Conservation (phyloP, 2,113 vertebrate species). For the Lucifuga dentata region DNA sequence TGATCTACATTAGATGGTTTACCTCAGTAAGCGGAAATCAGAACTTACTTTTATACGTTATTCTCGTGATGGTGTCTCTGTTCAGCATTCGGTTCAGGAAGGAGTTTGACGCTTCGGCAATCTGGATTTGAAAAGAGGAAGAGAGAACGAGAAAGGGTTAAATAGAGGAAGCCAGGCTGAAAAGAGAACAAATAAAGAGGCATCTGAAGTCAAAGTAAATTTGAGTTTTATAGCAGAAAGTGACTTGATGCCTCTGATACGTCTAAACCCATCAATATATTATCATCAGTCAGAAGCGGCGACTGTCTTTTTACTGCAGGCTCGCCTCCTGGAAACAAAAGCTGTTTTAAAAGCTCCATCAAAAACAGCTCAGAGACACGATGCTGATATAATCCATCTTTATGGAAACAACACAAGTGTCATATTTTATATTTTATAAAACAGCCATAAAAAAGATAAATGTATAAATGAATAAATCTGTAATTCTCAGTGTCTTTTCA, state of each 20-base stretch:
- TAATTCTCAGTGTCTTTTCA: too few species aligned
- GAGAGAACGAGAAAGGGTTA: neutral
- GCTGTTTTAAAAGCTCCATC: constrained; percentile 37
- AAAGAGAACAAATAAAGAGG: too few species aligned
- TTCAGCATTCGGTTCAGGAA: constrained; percentile 99
- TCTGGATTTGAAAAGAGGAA: constrained; percentile 78
- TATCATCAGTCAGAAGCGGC: constrained; percentile 28
- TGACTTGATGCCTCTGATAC: constrained; percentile 17
- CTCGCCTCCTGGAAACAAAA: constrained; percentile 54
- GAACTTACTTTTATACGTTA: constrained; percentile 99
- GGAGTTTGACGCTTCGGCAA: constrained; percentile 96
- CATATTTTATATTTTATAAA: too few species aligned
- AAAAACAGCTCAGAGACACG: constrained; percentile 34
- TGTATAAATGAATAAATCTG: too few species aligned
- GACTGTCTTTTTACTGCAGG: constrained; percentile 14
- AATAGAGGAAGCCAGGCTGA: too few species aligned
- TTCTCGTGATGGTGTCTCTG: constrained; percentile 99
- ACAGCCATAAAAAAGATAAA: too few species aligned
- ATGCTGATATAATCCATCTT: constrained; percentile 16
- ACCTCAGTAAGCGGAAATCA: too few species aligned
- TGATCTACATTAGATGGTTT: too few species aligned
- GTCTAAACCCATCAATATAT: constrained; percentile 42
- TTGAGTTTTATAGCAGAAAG: too few species aligned
- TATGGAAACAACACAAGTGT: too few species aligned
- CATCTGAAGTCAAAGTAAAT: constrained; percentile 42